Conservation (phyloP, 2,888 invertebrate species). For the Athalia circularis region DNA sequence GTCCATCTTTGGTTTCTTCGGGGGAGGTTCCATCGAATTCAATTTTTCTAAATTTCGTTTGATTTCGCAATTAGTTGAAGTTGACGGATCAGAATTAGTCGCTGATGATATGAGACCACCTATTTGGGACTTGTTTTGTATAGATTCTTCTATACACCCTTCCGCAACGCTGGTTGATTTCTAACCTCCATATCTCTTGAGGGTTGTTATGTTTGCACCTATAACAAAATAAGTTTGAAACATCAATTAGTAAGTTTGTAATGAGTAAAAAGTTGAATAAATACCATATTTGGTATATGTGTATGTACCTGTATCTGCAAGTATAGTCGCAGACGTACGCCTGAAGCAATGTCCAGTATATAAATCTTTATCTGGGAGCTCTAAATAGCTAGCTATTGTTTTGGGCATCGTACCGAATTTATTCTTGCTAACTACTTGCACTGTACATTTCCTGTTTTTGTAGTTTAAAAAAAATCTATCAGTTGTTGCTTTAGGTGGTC, state of each 20-base stretch:
- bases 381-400: conserved; percentile 50
- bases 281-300: neutral
- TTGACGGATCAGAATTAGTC: conserved; percentile 2
- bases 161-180: conserved; percentile 12
- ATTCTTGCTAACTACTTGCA: conserved; percentile 50
- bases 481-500: conserved; percentile 40
- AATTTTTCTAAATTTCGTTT: neutral
- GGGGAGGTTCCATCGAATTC: neutral
- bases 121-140: conserved; percentile 16
- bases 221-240: neutral
- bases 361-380: conserved; percentile 57
- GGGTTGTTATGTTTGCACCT: conserved; percentile 9
- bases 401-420: conserved; percentile 52
- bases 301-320: conserved; percentile 51
- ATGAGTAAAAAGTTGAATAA: neutral
- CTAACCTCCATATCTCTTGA: conserved; percentile 21
- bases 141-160: conserved; percentile 12
- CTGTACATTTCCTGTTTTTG: conserved; percentile 50
- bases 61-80: conserved; percentile 14
- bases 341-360: conserved; percentile 63
- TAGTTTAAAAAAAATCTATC: conserved; percentile 51
- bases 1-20: conserved; percentile 4
- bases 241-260: neutral
- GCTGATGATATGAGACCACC: conserved; percentile 16
- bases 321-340: conserved; percentile 51